Base-by-base conservation (phyloP, 1,140 invertebrate genomes). In the Microplitis mediator region DNA sequence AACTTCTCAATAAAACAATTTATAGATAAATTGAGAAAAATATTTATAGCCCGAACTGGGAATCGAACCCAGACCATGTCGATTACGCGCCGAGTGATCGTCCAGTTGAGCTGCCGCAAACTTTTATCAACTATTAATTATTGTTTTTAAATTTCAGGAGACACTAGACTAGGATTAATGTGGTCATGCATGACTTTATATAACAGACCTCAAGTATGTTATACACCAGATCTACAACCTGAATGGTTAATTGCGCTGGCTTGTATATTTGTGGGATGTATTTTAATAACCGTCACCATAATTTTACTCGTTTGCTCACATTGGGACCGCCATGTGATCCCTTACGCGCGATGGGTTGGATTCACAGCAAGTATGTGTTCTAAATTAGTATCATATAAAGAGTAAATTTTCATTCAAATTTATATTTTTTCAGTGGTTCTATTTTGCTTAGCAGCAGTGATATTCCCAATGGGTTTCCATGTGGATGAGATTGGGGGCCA, bases 401-500 rank as follows among this genome's bases (percentile, higher is more conserved):
- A 14, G 68, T 31, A 64, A 70, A 50, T 52, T 63, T 72, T 60
- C 63, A 69, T 13, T 35, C 34, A 62, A 31, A 5, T 66, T 56
- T 69, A 77, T 78, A 81, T 82, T 75, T 85, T 93, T 92, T 77
- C 85, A 95, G 94, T 98, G 95, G 94, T 98, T n/a, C 87, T 97
- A 35, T 98, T 98, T 84, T 98, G 96, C 81, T 85, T 97, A 71
- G 96, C 96, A 71, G 96, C 97, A 67, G 96, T 98, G 0, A 96
- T 98, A 80, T 98, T 98, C 84, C 97, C 97, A 13, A 94, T 98
- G 90, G 96, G 96, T 32, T 98, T 98, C 82, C 93, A 97, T 85
- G 94, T 97, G 34, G 94, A 97, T 84, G 95, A 97, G 85, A 98
- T 98, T 78, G 96, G 96, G 64, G 97, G 97, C 3, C 95, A 97